Evolutionary conservation across 2,888 invertebrate genomes (phyloP).

Genomic region (Rhagophthalmus giganteus): DNA sequence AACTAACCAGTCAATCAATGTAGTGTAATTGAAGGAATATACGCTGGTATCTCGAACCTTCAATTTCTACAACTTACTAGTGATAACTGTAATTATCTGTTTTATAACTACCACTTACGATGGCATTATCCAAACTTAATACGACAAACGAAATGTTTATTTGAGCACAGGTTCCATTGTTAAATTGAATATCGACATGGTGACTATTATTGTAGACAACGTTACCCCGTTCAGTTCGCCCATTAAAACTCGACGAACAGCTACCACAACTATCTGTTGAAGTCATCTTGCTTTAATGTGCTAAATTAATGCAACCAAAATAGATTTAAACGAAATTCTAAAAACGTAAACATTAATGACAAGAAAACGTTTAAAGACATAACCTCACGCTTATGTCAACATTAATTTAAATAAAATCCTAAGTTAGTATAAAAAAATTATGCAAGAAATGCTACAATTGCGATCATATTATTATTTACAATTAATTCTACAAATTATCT

Average conservation of each 20-base stretch:
- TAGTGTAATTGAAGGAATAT: conserved; percentile 49
- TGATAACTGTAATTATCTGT: background rate
- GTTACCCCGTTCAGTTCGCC: conserved; percentile 10
- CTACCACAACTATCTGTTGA: background rate
- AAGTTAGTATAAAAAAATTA: too few species aligned
- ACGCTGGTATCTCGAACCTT: conserved; percentile 45
- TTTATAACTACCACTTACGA: conserved; percentile 21
- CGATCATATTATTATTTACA: too few species aligned
- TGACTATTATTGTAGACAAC: conserved; percentile 27
- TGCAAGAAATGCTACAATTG: too few species aligned
- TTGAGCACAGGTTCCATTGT: conserved; percentile 11
- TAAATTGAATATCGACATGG: conserved; percentile 23
- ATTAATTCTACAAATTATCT: too few species aligned
- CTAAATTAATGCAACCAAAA: background rate
- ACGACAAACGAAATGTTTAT: conserved; percentile 25
- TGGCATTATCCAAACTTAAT: conserved; percentile 10
- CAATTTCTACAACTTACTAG: conserved; percentile 41
- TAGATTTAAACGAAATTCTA: background rate
- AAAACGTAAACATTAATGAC: background rate
- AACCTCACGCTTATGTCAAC: too few species aligned
- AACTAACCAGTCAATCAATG: conserved; percentile 42
- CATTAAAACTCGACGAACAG: conserved; percentile 8
- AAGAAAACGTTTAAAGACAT: background rate
- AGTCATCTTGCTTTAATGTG: background rate
- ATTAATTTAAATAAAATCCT: too few species aligned